Base-by-base conservation (phyloP, 1,140 invertebrate species). In the Pseudomyrmex flavicornis region DNA sequence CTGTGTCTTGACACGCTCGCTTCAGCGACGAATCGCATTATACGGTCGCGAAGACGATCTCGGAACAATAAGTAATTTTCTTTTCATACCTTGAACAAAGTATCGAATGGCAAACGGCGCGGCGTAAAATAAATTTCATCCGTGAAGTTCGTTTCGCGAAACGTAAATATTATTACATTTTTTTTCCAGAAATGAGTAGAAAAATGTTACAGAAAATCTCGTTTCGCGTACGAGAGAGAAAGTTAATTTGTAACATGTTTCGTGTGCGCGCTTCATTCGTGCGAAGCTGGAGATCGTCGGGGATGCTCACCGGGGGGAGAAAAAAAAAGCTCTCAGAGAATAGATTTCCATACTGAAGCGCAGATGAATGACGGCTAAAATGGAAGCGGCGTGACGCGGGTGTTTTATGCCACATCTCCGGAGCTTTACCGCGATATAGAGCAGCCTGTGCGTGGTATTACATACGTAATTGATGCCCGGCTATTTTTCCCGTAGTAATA, bases 331-430 rank as follows among this genome's bases (percentile, higher is more conserved):
- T 80, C 15, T n/a, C 76, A 72, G 66, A 72, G 66, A 66, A 80
- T 80, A 72, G 66, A 70, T 80, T 80, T 80, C 76, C 66, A 70
- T 80, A 80, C 52, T 72, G 76, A 80, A 70, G 76, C 52, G 65
- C 20, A 13, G 76, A 80, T 80, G 76, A 80, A 59, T 80, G 76
- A 80, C 76, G 76, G 44, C 54, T 35, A 44, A 80, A 72, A 70
- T 80, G 66, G 66, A 50, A 72, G 54, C 35, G 65, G 72, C 35
- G 70, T 35, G 26, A 52, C 50, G 76, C 44, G 76, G 3, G 15
- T 20, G 20, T 26, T 48, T 56, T 72, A 61, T 59, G 54, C 44
- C 4, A 7, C 35, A 70, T 70, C 54, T 56, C 54, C 13, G 44
- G 76, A 72, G 76, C 56, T 70, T 35, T 72, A 59, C 44, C 54